Base-by-base conservation (phyloP, 2,888 invertebrate species). In the Glaucopsyche alexis region DNA sequence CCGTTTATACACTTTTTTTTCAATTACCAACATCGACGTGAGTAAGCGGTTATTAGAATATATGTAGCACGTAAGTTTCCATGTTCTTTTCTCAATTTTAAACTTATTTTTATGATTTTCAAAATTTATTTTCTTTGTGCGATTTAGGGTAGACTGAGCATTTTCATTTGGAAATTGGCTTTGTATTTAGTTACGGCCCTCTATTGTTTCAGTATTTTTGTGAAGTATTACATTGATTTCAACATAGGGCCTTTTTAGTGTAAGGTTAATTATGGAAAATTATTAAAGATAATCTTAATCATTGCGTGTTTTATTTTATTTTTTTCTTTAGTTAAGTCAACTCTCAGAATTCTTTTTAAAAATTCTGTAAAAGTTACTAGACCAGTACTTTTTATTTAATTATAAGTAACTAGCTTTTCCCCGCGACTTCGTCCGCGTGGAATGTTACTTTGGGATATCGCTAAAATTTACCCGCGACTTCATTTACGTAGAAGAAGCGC, bases 181-280 rank as follows among this genome's bases (percentile, higher is more conserved):
- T 42, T 66, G 66, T 66, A 66, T 66, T 66, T 65, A 65, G 65
- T 65, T 66, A 42, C n/a, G 66, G 66, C 66, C 42, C 66, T 42
- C 42, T 66, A n/a, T 66, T 72, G 72, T 72, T 72, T 65, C 65
- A 72, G 72, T 72, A 72, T 72, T 72, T 52, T 65, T 64, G 60
- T 60, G 49, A 72, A 80, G 80, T 81, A 79, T 80, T 81, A 78
- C 67, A 74, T 78, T 74, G 65, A 73, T 76, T 77, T 77, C 70
- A 73, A 38, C 50, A 79, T 80, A 80, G 79, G 79, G 76, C 81
- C 79, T 79, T 78, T 80, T 81, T 84, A 80, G 79, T 81, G 81
- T 84, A 85, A 84, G 82, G 81, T 83, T 80, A 82, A 80, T 72
- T 84, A 84, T 83, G 80, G 83, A 83, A 83, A 83, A 85, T 78